Evolutionary conservation across 2,888 invertebrate genomes (phyloP).

Genomic region (Drosophila subquinaria): DNA sequence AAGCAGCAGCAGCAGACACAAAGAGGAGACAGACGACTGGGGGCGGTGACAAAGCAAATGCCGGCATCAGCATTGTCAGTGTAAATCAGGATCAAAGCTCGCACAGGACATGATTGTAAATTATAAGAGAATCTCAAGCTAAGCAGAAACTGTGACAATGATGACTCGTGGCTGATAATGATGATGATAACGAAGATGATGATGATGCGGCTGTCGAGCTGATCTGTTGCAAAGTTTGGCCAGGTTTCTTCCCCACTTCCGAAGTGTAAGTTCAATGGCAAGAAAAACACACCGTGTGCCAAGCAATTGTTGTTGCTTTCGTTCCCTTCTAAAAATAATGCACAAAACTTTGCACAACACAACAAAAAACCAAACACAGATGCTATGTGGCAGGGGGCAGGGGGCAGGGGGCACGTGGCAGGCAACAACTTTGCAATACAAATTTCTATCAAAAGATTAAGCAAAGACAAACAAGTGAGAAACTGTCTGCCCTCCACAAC

Average conservation of each 20-base stretch:
- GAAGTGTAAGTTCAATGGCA: conserved; percentile 67
- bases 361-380: conserved; percentile 44
- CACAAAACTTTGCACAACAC: conserved; percentile 67
- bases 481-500: conserved; percentile 38
- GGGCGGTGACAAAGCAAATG: conserved; percentile 62
- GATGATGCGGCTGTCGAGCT: conserved; percentile 27
- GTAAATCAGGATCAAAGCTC: conserved; percentile 76
- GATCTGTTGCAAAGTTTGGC: conserved; percentile 54
- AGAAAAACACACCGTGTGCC: conserved; percentile 67
- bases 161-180: conserved; percentile 26
- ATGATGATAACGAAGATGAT: conserved; percentile 20
- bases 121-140: conserved; percentile 67
- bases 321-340: conserved; percentile 68
- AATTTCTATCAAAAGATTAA: conserved; percentile 82
- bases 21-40: conserved; percentile 22
- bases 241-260: conserved; percentile 43
- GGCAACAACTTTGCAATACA: conserved; percentile 73
- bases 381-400: neutral
- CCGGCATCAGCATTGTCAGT: conserved; percentile 73
- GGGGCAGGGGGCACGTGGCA: conserved; percentile 20
- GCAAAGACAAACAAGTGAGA: conserved; percentile 77
- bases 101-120: conserved; percentile 72
- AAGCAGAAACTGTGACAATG: conserved; percentile 64
- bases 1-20: conserved; percentile 41
- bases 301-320: conserved; percentile 65